Evolutionary conservation across 2,888 invertebrate species (phyloP).

Genomic region (Netelia virgata): DNA sequence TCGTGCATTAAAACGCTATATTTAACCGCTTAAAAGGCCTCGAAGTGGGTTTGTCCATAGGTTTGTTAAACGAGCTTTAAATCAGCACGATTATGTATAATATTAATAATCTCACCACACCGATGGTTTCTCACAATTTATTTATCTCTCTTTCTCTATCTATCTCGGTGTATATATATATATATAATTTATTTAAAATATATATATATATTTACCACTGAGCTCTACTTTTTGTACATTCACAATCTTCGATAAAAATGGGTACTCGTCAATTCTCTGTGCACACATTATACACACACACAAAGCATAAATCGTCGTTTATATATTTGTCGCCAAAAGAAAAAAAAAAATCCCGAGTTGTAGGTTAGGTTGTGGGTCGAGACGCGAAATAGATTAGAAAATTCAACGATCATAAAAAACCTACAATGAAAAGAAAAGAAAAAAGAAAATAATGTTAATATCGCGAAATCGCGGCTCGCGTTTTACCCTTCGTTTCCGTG

Average conservation of each 20-base stretch:
- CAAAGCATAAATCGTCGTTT: neutral
- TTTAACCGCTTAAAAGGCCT: constrained; percentile 1
- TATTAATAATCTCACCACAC: constrained; percentile 43
- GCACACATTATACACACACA: constrained; percentile 38
- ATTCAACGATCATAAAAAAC: neutral
- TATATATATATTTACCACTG: neutral
- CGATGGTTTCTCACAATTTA: constrained; percentile 41
- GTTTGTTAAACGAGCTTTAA: constrained; percentile 59
- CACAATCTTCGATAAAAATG: neutral
- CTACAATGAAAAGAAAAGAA: neutral
- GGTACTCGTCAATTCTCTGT: neutral
- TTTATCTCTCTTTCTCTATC: constrained; percentile 17
- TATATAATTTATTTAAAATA: neutral
- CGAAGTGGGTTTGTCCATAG: constrained; percentile 27
- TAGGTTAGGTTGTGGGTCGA: neutral
- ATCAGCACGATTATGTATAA: constrained; percentile 52
- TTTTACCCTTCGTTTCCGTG: neutral
- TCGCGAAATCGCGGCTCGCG: constrained; percentile 1
- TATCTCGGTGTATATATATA: constrained; percentile 26
- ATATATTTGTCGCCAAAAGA: neutral
- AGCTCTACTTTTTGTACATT: neutral
- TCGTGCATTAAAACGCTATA: neutral
- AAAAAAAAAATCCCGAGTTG: neutral
- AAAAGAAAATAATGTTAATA: constrained; percentile 18
- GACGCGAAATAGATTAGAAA: neutral